phyloP scores from a whole-genome alignment of 2,888 invertebrate genomes.

The Tiliacea aurago region DNA sequence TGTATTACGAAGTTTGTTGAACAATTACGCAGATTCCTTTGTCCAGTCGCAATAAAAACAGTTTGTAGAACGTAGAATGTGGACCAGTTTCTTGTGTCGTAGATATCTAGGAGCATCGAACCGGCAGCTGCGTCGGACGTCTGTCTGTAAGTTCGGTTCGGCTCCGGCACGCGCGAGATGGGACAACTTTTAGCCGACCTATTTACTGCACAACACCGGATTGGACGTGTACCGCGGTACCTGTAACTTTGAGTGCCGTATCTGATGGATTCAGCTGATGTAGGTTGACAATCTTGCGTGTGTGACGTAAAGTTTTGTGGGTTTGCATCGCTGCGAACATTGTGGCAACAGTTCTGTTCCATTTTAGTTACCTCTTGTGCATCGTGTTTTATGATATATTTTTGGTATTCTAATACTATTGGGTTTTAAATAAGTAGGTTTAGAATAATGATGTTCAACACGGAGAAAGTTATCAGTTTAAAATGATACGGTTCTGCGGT shows the following conservation, averaged over 20 bases:
- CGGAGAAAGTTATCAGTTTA: neutral
- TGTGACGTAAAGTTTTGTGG: constrained; percentile 38
- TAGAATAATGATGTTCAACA: neutral
- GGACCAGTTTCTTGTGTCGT: constrained; percentile 56
- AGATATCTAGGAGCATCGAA: constrained; percentile 62
- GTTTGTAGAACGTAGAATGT: constrained; percentile 47
- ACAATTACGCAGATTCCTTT: constrained; percentile 36
- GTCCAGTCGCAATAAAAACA: constrained; percentile 48
- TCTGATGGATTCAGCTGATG: constrained; percentile 72
- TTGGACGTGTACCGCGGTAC: constrained; percentile 65
- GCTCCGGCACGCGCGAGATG: constrained; percentile 68
- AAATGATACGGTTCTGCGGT: too few relatives aligned
- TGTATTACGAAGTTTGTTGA: constrained; percentile 22
- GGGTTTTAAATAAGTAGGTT: neutral
- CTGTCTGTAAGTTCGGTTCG: constrained; percentile 70
- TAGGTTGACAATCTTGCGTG: constrained; percentile 58
- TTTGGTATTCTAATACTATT: neutral
- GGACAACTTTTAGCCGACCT: constrained; percentile 76
- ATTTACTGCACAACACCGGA: constrained; percentile 73
- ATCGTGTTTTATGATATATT: neutral
- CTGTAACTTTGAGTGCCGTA: constrained; percentile 68
- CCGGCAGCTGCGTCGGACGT: constrained; percentile 66
- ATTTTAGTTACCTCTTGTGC: constrained; percentile 1
- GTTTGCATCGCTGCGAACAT: constrained; percentile 27
- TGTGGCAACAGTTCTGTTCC: constrained; percentile 7